These are phyloP conservation scores for Meda fulgida DNA, from an alignment of 2,797 vertebrate species.

Conservation along the genomic window DNA sequence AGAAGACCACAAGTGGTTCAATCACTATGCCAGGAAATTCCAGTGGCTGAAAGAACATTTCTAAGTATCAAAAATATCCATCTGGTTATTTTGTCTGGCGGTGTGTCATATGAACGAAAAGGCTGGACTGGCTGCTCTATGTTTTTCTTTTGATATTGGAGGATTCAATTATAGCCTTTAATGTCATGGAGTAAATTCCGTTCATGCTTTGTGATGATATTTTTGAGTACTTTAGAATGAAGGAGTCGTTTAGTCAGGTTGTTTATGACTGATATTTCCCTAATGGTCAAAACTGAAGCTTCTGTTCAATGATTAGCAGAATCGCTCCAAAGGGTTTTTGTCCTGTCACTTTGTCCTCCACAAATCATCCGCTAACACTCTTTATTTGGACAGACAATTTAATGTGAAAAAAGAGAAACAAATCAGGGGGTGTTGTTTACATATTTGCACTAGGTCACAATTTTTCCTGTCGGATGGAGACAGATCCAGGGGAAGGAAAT, in stretches of 20 bases:
- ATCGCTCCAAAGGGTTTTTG: slow-evolving; percentile 34
- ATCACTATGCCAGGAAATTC: slow-evolving; percentile 59
- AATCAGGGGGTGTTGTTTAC: neutral
- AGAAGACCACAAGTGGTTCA: slow-evolving; percentile 53
- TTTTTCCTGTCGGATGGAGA: slow-evolving; percentile 54
- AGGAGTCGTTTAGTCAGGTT: slow-evolving; percentile 51
- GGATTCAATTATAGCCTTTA: slow-evolving; percentile 64
- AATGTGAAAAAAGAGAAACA: slow-evolving; percentile 40
- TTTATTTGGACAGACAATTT: slow-evolving; percentile 55
- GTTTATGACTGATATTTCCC: slow-evolving; percentile 56
- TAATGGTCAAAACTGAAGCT: slow-evolving; percentile 41
- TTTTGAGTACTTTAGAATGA: slow-evolving; percentile 48
- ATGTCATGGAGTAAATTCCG: slow-evolving; percentile 63
- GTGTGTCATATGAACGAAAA: slow-evolving; percentile 64
- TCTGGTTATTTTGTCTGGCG: slow-evolving; percentile 56
- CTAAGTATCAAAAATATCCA: slow-evolving; percentile 68
- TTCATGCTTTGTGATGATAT: slow-evolving; percentile 59
- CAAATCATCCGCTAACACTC: slow-evolving; percentile 58
- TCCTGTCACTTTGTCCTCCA: slow-evolving; percentile 43
- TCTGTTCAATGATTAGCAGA: slow-evolving; percentile 53
- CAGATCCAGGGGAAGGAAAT: slow-evolving; percentile 71
- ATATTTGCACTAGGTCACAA: neutral
- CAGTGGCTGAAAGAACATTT: slow-evolving; percentile 62
- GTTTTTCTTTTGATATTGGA: slow-evolving; percentile 60
- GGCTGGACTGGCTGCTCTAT: slow-evolving; percentile 59